phyloP scores from a whole-genome alignment of 2,113 vertebrate species.

The Rhabdornis inornatus region DNA sequence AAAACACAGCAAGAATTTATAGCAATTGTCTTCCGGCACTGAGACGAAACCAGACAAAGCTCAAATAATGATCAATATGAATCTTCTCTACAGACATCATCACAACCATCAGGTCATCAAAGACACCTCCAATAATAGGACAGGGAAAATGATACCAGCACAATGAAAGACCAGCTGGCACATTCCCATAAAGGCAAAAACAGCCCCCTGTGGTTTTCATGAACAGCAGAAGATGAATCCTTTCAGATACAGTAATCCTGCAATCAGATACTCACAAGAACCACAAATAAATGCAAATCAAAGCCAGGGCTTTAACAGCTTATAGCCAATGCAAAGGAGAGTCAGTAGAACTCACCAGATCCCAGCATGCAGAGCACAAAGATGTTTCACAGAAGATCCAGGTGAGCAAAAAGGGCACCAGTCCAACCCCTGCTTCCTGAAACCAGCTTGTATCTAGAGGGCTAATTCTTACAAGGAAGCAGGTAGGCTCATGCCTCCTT shows the following conservation, averaged over 20 bases:
- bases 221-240: conserved; percentile 37
- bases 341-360: not conserved
- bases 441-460: conserved; percentile 42
- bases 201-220: conserved; percentile 25
- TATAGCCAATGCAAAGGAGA: not conserved
- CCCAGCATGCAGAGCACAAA: not conserved
- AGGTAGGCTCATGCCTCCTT: conserved; percentile 46
- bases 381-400: not conserved
- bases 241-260: conserved; percentile 37
- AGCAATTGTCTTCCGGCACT: not conserved
- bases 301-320: conserved; percentile 16
- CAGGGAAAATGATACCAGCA: not conserved
- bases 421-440: conserved; percentile 35
- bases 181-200: conserved; percentile 27
- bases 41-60: not conserved
- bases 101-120: not conserved
- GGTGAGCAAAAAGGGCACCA: conserved; percentile 3
- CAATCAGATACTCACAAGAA: conserved; percentile 3
- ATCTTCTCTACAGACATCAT: not conserved
- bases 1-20: not conserved
- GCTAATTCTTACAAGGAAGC: conserved; percentile 34
- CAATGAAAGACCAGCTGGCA: conserved; percentile 28
- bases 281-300: not conserved
- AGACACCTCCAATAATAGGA: not conserved
- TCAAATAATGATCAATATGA: not conserved